A percentile compares a stretch with the other conserved stretches of the same genome.
phyloP scores from a whole-genome alignment of 2,797 vertebrate species.

The Lepus townsendii region DNA sequence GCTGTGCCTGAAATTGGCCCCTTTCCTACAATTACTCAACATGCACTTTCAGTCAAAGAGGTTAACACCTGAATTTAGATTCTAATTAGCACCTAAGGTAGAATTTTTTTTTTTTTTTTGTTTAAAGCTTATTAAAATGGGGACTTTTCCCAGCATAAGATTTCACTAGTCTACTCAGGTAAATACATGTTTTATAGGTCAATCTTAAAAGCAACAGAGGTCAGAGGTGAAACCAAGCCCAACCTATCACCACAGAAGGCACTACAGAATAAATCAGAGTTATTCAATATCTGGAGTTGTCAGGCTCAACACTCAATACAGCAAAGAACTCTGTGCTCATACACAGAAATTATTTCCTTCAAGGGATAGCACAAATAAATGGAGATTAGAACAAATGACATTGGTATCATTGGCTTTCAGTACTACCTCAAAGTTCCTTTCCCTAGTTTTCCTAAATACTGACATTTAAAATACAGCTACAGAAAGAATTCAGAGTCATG shows the following conservation, averaged over 20 bases:
- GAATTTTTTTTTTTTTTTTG: conserved; percentile 89
- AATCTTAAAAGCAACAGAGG: conserved; percentile 71
- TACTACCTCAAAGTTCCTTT: neutral
- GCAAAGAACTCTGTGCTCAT: neutral
- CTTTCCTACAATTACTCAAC: conserved; percentile 92
- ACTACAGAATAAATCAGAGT: conserved; percentile 65
- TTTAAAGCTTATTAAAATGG: conserved; percentile 89
- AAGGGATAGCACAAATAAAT: conserved; percentile 19
- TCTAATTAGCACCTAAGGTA: conserved; percentile 92
- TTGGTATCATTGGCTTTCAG: neutral
- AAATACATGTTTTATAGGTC: conserved; percentile 73
- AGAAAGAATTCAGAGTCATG: conserved; percentile 13
- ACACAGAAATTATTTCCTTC: conserved; percentile 23
- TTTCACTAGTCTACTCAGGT: conserved; percentile 85
- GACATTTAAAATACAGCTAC: conserved; percentile 39
- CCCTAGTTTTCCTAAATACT: neutral
- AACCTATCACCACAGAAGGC: conserved; percentile 54
- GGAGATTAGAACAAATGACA: conserved; percentile 29
- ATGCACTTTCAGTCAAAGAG: conserved; percentile 89
- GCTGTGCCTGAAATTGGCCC: conserved; percentile 92
- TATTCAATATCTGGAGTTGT: neutral
- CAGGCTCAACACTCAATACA: neutral
- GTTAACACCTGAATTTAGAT: conserved; percentile 93
- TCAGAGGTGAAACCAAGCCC: conserved; percentile 55
- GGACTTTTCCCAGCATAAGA: conserved; percentile 88